Base-by-base conservation (phyloP, 2,797 vertebrate species). In the Australoheros facetus region DNA sequence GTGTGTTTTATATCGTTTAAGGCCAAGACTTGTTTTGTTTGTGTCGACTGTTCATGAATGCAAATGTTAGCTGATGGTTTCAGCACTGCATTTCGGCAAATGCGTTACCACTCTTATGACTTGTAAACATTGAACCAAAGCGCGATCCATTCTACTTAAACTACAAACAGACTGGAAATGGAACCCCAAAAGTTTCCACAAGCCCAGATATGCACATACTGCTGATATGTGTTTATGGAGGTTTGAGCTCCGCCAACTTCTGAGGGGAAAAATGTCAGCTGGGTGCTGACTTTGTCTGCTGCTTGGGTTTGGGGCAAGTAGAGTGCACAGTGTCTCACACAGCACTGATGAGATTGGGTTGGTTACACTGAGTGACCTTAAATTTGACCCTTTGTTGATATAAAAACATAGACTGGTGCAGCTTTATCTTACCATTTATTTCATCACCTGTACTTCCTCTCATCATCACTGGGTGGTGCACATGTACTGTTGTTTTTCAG, bases 381-480 rank as follows among this genome's bases (percentile, higher is more conserved):
- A 42, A 13, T 7, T 17, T 30, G 62, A 69, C 62, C 42, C 62
- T 69, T 51, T 51, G 64, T n/a, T 69, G 42, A 69, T 51, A 0
- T 51, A 51, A 30, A 48, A 51, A 69, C 26, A 48, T 7, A 69
- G 62, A 54, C 7, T 45, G 17, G 16, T 71, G 59, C 7, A 34
- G 32, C 26, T 69, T 56, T 64, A 34, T 21, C 17, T 23, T 58
- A 28, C 3, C 0, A 0, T 59, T 12, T n/a, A 9, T 51, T n/a
- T 11, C 3, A 34, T 62, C 45, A 62, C 10, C 53, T 86, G 85
- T n/a, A 26, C 6, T 82, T 71, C 79, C 30, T 34, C 57, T 62
- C 32, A 19, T 12, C 14, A 62, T 19, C 93, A 88, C 90, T 79
- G 71, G 91, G 78, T 83, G 91, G 81, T 2, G 85, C 77, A 51